Conservation (phyloP, 1,140 invertebrate species). For the Zaprionus vittiger region DNA sequence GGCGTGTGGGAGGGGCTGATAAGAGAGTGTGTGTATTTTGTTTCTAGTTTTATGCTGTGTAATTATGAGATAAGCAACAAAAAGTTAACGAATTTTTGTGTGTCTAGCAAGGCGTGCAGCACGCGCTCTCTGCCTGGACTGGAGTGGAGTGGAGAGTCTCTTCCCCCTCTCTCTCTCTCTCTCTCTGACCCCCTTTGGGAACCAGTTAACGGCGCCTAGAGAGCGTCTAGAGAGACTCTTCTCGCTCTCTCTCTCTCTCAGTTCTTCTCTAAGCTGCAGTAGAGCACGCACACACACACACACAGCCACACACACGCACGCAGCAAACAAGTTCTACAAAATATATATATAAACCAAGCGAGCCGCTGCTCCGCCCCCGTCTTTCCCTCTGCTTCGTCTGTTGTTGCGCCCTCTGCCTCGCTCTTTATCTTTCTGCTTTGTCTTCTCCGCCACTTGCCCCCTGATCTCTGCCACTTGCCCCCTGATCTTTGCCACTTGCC, state of each 20-base stretch:
- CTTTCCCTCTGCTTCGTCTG: neutral
- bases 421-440: neutral
- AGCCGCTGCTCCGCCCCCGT: neutral
- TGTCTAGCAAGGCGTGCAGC: neutral
- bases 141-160: no score
- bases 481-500: no score
- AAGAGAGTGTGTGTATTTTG: slow-evolving; percentile 6
- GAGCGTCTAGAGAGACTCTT: no score
- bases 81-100: slow-evolving; percentile 1
- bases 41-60: neutral
- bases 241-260: no score
- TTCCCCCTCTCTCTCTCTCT: no score
- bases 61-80: slow-evolving; percentile 25
- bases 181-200: neutral
- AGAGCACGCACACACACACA: slow-evolving; percentile 2
- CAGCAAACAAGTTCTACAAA: slow-evolving; percentile 58
- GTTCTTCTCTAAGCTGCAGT: neutral
- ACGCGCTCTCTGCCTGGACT: neutral
- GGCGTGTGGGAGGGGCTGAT: neutral
- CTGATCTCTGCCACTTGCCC: no score
- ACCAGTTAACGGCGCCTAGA: neutral
- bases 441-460: neutral
- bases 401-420: neutral
- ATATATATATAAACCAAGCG: slow-evolving; percentile 13
- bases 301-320: neutral